Percentiles rank a stretch among this genome's conserved stretches.
phyloP scores from a whole-genome alignment of 2,888 invertebrate genomes.

The Pedicia rivosa region DNA sequence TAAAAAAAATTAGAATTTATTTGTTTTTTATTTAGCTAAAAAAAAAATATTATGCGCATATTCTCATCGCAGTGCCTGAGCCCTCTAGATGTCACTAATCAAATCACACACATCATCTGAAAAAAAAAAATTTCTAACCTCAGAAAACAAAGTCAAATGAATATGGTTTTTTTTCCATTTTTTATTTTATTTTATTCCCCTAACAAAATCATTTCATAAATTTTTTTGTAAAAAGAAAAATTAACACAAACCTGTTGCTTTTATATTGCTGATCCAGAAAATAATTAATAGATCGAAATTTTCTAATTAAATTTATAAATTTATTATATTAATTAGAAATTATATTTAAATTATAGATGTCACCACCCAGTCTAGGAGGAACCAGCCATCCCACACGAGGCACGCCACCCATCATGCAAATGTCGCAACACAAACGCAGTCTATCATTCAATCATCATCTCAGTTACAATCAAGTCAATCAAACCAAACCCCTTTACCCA shows the following conservation, averaged over 20 bases:
- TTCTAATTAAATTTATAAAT: slow-evolving; percentile 2
- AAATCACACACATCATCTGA: slow-evolving; percentile 1
- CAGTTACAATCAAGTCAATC: slow-evolving; percentile 45
- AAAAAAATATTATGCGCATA: neutral
- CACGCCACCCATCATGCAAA: slow-evolving; percentile 34
- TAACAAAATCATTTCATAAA: neutral
- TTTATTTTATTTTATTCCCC: neutral
- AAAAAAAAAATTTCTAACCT: neutral
- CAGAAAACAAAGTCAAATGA: neutral
- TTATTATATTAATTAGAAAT: neutral
- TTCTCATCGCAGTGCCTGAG: slow-evolving; percentile 19
- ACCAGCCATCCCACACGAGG: slow-evolving; percentile 31
- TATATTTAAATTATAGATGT: slow-evolving; percentile 36
- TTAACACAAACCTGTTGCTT: too few species aligned
- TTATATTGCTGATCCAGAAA: too few species aligned
- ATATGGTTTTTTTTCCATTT: neutral
- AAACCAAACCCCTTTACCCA: slow-evolving; percentile 24
- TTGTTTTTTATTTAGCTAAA: too few species aligned
- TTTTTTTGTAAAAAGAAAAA: too few species aligned
- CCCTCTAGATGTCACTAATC: slow-evolving; percentile 12
- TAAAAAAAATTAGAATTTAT: too few species aligned
- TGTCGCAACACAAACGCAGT: slow-evolving; percentile 50
- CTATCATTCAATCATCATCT: slow-evolving; percentile 54
- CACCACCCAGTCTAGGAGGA: slow-evolving; percentile 34
- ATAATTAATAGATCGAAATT: too few species aligned